These are phyloP conservation scores for Galago senegalensis DNA, from an alignment of 2,797 vertebrate species.

Conservation along the genomic window DNA sequence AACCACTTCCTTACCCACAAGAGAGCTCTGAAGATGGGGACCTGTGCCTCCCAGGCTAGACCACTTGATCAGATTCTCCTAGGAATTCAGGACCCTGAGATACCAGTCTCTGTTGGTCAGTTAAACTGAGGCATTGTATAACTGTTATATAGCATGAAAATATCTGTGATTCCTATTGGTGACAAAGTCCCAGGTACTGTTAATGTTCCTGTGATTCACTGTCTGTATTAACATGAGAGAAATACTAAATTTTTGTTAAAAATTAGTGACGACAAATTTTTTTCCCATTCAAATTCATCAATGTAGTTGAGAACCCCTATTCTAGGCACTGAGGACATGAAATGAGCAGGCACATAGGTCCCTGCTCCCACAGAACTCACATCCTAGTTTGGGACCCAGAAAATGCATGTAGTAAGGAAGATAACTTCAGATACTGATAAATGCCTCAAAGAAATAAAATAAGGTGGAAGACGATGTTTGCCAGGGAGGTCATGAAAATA, in stretches of 20 bases:
- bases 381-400: neutral
- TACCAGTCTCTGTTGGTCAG: neutral
- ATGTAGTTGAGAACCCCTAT: neutral
- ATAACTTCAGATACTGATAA: neutral
- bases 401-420: neutral
- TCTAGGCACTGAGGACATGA: too few relatives aligned
- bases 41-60: neutral
- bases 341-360: neutral
- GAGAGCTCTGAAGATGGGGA: neutral
- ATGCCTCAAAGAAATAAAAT: neutral
- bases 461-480: neutral
- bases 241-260: neutral
- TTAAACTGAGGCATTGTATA: neutral
- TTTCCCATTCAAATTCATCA: slow-evolving; percentile 21
- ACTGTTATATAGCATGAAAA: neutral
- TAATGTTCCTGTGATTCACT: neutral
- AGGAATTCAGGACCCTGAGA: neutral
- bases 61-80: neutral
- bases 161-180: neutral
- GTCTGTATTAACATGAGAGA: neutral
- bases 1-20: rapidly evolving
- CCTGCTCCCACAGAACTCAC: neutral
- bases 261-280: neutral
- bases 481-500: neutral
- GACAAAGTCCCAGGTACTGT: neutral